Conservation (phyloP, 2,113 vertebrate genomes). For the Clarias macrocephalus region DNA sequence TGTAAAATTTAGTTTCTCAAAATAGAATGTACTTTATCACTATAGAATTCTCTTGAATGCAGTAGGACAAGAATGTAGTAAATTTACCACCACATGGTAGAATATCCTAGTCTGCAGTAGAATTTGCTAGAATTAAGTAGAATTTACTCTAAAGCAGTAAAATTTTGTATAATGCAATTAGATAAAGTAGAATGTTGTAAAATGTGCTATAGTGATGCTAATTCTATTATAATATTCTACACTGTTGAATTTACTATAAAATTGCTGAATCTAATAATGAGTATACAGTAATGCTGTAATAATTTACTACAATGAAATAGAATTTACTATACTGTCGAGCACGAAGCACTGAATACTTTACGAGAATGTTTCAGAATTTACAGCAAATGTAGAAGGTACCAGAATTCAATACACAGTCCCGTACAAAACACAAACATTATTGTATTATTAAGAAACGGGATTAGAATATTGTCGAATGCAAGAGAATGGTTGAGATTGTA, state of each 20-base stretch:
- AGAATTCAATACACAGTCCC: not conserved
- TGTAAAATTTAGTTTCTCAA: not conserved
- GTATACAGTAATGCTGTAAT: rapidly evolving
- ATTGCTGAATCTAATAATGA: not conserved
- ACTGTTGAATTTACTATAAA: not conserved
- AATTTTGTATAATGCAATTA: not conserved
- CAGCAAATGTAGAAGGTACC: not conserved
- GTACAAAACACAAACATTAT: not conserved
- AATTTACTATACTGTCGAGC: not conserved
- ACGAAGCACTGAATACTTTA: not conserved
- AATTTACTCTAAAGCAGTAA: not conserved
- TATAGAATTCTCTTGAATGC: not conserved
- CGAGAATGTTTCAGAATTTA: not conserved
- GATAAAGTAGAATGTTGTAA: not conserved
- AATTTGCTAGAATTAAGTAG: not conserved
- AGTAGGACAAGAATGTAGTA: not conserved
- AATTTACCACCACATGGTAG: not conserved
- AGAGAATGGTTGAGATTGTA: not conserved
- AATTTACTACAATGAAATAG: not conserved
- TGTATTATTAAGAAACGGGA: not conserved
- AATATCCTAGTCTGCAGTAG: not conserved
- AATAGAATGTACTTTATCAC: not conserved
- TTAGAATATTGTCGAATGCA: not conserved
- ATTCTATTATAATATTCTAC: too few species aligned
- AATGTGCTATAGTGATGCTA: not conserved